Conservation (phyloP, 2,797 vertebrate genomes). For the Aplochiton taeniatus region DNA sequence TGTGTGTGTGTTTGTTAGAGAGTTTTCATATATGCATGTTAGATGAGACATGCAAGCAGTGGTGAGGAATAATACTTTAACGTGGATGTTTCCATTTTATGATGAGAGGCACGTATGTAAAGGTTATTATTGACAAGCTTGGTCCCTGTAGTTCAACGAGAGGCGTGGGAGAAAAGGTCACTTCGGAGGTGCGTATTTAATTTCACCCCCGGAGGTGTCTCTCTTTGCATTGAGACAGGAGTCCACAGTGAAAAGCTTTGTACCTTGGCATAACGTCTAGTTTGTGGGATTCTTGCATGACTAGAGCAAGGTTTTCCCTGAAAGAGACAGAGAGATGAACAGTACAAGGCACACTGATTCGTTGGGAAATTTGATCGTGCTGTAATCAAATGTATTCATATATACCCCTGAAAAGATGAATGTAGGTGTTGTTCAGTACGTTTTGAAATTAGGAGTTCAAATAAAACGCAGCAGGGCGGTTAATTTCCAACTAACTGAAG, state of each 20-base stretch:
- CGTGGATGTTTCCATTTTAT: not conserved
- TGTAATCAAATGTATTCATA: too few relatives aligned
- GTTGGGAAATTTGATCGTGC: too few relatives aligned
- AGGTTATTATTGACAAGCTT: constrained; percentile 9
- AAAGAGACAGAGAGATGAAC: too few relatives aligned
- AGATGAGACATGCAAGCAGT: not conserved
- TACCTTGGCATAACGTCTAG: not conserved
- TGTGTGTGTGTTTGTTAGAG: constrained; percentile 9
- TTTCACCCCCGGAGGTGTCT: constrained; percentile 21
- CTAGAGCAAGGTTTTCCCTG: too few relatives aligned
- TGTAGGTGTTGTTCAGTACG: too few relatives aligned
- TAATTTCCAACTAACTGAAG: too few relatives aligned
- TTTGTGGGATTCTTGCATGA: not conserved
- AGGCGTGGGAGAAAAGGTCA: constrained; percentile 16
- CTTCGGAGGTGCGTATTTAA: constrained; percentile 9
- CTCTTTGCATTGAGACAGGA: constrained; percentile 1
- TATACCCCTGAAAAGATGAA: too few relatives aligned
- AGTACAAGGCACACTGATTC: too few relatives aligned
- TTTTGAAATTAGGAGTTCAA: too few relatives aligned
- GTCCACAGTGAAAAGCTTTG: constrained; percentile 20
- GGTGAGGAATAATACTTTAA: not conserved
- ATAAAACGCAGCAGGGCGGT: too few relatives aligned
- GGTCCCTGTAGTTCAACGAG: not conserved
- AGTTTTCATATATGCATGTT: not conserved
- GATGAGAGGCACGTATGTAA: constrained; percentile 3